Conservation (phyloP, 2,888 invertebrate species). For the Pristionchus fissidentatus region DNA sequence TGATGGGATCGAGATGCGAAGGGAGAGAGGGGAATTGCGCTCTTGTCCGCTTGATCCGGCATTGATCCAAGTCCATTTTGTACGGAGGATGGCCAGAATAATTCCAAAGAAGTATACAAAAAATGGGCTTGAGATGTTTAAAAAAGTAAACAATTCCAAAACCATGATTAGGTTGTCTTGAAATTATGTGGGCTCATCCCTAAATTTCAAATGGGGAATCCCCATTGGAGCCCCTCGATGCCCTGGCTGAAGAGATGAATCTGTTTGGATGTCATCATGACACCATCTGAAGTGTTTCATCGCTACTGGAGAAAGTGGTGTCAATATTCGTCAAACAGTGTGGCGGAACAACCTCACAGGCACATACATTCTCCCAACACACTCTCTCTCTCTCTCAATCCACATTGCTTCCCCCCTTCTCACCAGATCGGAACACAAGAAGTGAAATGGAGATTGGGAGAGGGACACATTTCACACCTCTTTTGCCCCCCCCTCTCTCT, state of each 20-base stretch:
- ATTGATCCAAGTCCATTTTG: background rate
- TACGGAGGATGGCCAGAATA: no score
- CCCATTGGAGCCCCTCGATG: no score
- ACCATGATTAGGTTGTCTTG: no score
- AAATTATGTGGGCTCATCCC: no score
- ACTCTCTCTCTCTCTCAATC: constrained; percentile 34
- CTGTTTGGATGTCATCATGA: background rate
- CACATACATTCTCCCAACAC: background rate
- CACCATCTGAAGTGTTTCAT: constrained; percentile 10
- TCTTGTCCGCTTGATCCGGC: background rate
- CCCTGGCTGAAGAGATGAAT: no score
- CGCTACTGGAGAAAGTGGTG: background rate
- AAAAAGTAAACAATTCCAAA: no score
- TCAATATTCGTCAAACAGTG: constrained; percentile 12
- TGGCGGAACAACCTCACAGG: background rate
- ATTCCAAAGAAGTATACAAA: no score
- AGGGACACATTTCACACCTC: constrained; percentile 35
- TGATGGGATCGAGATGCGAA: constrained; percentile 6
- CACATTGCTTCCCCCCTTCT: background rate
- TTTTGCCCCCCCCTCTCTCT: constrained; percentile 32
- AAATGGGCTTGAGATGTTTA: no score
- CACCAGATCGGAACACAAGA: constrained; percentile 46
- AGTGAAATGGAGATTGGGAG: constrained; percentile 43
- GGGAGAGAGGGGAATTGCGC: constrained; percentile 13
- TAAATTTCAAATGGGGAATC: no score